Evolutionary conservation across 2,888 invertebrate species (phyloP).

Genomic region (Cerastis rubricosa): DNA sequence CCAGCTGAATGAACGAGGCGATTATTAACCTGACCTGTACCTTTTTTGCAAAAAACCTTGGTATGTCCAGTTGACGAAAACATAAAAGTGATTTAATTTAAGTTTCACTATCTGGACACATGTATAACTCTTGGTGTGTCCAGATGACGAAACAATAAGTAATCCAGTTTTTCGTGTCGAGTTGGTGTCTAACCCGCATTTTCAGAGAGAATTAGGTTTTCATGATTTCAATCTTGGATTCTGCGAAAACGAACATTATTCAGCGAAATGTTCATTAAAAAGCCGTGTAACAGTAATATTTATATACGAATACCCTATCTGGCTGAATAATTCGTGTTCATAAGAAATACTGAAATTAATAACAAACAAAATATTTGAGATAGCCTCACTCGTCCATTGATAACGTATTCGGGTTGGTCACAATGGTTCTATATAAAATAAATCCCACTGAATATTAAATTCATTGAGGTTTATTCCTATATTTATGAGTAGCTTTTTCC

Average conservation of each 20-base stretch:
- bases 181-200: not conserved
- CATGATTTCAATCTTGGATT: constrained; percentile 28
- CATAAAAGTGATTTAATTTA: no score
- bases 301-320: constrained; percentile 7
- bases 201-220: constrained; percentile 21
- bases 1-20: no score
- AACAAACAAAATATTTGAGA: constrained; percentile 11
- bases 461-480: constrained; percentile 54
- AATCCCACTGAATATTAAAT: constrained; percentile 48
- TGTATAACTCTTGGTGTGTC: no score
- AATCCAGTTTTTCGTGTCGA: no score
- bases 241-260: constrained; percentile 12
- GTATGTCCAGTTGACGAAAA: no score
- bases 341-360: not conserved
- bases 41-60: no score
- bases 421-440: constrained; percentile 39
- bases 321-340: constrained; percentile 3
- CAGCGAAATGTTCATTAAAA: constrained; percentile 15
- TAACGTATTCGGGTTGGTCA: constrained; percentile 32
- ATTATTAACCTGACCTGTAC: no score
- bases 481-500: constrained; percentile 51
- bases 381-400: constrained; percentile 26
- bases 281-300: not conserved
- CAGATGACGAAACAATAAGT: no score
- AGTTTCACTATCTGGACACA: no score